Base-by-base conservation (phyloP, 2,113 vertebrate genomes). In the Lophochroa leadbeateri region DNA sequence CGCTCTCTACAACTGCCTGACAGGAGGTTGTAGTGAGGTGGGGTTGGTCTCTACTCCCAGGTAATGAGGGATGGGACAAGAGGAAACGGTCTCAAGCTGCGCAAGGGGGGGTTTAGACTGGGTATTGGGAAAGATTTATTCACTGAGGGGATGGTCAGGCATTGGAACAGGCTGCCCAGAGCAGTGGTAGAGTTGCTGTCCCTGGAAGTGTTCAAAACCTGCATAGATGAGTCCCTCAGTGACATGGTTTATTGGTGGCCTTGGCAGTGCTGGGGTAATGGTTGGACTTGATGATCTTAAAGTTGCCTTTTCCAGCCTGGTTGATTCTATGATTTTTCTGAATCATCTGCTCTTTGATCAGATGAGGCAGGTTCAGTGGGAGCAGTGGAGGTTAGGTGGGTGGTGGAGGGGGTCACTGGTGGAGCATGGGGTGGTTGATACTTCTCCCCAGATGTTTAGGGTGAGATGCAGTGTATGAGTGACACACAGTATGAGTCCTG, bases 341-440 rank as follows among this genome's bases (percentile, higher is more conserved):
- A 79, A 17, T 25, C 6, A 2, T 17, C 11, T 46, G 20, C 21
- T 43, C 33, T 79, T 82, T 58, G 57, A 15, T 90, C 8, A 8
- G 50, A 4, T 31, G 67, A 46, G 75, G 16, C 25, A 43, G 37
- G 61, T 18, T 12, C 27, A 13, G 24, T 46, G 2, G 9, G 13
- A 37, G 65, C 35, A 17, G 19, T 4, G 49, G 61, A 39, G 70
- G 27, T 25, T 57, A 44, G 55, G 6, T 39, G 20, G 0, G 1
- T 17, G 21, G 13, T 53, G 24, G 35, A 25, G 21, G 46, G 46
- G 9, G 28, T 24, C 12, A 0, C 11, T 69, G 53, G 4, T 61
- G 37, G 13, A 23, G 18, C 0, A 0, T 58, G 39, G 24, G 33
- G 29, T 35, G 20, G 10, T 27, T n/a, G 27, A 11, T 68, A 3